Evolutionary conservation across 1,140 invertebrate species (phyloP).

Genomic region (Thaumatotibia leucotreta): DNA sequence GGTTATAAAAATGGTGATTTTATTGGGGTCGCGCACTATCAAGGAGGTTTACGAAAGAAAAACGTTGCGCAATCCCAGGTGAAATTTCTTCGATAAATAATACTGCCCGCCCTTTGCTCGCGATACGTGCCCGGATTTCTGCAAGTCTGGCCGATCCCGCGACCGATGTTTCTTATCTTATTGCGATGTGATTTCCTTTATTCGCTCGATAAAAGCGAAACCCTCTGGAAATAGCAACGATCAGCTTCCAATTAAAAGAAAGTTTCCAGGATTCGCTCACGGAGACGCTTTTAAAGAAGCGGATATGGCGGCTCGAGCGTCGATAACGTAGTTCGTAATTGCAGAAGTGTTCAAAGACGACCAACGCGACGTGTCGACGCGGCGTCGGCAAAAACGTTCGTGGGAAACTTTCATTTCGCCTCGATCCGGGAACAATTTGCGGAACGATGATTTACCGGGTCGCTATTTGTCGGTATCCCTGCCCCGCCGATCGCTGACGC

Average conservation of each 20-base stretch:
- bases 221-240: not conserved
- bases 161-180: constrained; percentile 10
- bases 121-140: constrained; percentile 20
- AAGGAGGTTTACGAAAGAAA: constrained; percentile 18
- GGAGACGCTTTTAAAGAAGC: constrained; percentile 25
- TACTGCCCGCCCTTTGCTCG: constrained; percentile 16
- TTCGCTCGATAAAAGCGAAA: not conserved
- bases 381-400: constrained; percentile 30
- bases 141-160: constrained; percentile 5
- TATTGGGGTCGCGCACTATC: constrained; percentile 34
- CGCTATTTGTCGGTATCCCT: constrained; percentile 38
- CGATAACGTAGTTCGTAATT: constrained; percentile 34
- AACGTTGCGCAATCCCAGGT: constrained; percentile 15
- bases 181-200: constrained; percentile 7
- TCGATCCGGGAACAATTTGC: constrained; percentile 21
- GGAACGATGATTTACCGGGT: constrained; percentile 44
- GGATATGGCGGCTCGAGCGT: constrained; percentile 26
- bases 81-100: constrained; percentile 25
- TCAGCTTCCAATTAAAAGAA: not conserved
- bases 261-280: not conserved
- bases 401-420: constrained; percentile 29
- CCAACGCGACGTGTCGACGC: constrained; percentile 27
- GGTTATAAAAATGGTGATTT: constrained; percentile 50
- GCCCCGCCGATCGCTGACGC: constrained; percentile 36
- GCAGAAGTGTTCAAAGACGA: constrained; percentile 42